Conservation (phyloP, 2,888 invertebrate genomes). For the Cotesia congregata region DNA sequence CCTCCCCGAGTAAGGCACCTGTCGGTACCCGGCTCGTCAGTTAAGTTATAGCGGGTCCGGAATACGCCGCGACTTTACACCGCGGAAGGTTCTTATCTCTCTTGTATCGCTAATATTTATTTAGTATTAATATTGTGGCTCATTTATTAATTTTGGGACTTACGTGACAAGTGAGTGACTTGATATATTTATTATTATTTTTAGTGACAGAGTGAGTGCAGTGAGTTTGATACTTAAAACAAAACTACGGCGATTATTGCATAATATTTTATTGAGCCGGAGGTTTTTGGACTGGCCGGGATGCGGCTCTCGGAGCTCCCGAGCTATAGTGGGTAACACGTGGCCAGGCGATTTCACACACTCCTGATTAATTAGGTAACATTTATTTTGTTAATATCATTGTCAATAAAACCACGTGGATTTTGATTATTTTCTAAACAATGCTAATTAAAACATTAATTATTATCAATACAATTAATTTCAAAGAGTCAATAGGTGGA, state of each 20-base stretch:
- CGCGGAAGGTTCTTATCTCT: neutral
- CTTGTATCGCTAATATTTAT: neutral
- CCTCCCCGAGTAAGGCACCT: conserved; percentile 27
- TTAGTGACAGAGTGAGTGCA: too few species aligned
- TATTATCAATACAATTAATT: neutral
- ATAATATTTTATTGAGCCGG: too few species aligned
- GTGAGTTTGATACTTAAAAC: neutral
- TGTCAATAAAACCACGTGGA: neutral
- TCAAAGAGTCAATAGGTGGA: too few species aligned
- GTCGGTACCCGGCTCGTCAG: conserved; percentile 31
- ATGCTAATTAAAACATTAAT: neutral
- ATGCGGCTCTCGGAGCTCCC: conserved; percentile 67
- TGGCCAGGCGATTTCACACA: conserved; percentile 67
- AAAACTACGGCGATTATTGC: neutral
- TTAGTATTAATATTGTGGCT: too few species aligned
- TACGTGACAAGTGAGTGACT: too few species aligned
- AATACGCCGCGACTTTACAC: neutral
- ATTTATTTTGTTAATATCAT: too few species aligned
- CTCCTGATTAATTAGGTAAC: conserved; percentile 66
- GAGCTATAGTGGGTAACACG: conserved; percentile 66
- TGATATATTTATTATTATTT: too few species aligned
- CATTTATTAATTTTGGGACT: too few species aligned
- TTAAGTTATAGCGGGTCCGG: conserved; percentile 7
- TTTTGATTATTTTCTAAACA: neutral
- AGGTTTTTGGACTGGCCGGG: conserved; percentile 59